phyloP scores from a whole-genome alignment of 2,888 invertebrate species.

The Drosophila prolongata region DNA sequence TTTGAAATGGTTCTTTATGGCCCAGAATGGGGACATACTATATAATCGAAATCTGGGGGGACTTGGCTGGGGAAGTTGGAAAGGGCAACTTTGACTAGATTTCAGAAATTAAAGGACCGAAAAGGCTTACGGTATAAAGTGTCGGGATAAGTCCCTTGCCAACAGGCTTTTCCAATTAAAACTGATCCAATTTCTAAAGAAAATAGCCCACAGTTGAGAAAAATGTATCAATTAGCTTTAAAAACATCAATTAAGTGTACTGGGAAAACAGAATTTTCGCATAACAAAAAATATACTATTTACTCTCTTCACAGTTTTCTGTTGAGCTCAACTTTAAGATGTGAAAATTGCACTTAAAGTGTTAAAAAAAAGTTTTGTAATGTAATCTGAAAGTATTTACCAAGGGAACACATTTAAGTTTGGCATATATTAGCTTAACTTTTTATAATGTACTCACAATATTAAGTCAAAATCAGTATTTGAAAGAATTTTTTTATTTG shows the following conservation, averaged over 20 bases:
- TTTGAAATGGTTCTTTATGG: conserved; percentile 37
- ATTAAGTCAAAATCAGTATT: not conserved
- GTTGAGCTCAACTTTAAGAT: not conserved
- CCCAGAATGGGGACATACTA: conserved; percentile 21
- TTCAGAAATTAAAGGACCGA: conserved; percentile 22
- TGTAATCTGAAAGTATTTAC: not conserved
- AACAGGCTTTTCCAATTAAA: conserved; percentile 19
- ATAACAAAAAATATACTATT: too few species aligned
- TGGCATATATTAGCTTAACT: not conserved
- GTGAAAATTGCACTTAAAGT: not conserved
- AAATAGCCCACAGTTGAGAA: conserved; percentile 4
- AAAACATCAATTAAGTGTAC: not conserved
- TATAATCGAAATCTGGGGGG: conserved; percentile 34
- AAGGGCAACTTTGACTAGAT: not conserved
- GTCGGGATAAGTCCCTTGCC: conserved; percentile 10
- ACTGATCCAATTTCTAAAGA: conserved; percentile 26
- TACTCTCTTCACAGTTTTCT: too few species aligned
- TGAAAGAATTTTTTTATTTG: not conserved
- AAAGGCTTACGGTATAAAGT: conserved; percentile 7
- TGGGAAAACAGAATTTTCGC: not conserved
- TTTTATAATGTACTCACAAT: not conserved
- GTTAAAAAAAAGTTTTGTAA: not conserved
- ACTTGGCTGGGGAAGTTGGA: conserved; percentile 8
- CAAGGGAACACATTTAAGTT: not conserved
- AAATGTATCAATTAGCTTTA: not conserved